Conservation (phyloP, 2,113 vertebrate species). For the Cepphus grylle region DNA sequence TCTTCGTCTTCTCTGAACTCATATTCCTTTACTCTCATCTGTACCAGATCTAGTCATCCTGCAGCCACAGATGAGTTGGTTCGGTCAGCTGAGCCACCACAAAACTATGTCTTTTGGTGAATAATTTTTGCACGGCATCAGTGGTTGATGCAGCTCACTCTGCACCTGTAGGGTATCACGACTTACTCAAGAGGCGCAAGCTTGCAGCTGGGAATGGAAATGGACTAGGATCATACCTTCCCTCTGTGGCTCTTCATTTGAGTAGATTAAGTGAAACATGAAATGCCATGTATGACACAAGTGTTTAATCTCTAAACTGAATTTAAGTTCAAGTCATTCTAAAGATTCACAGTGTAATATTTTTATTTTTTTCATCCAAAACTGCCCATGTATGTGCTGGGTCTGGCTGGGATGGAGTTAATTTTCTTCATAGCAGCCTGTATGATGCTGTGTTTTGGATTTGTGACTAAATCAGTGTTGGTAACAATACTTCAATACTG, state of each 20-base stretch:
- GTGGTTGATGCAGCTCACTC: background rate
- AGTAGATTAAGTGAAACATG: background rate
- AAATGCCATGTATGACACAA: background rate
- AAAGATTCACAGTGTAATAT: background rate
- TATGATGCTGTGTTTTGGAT: background rate
- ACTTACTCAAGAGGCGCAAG: background rate
- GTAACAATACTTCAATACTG: no score
- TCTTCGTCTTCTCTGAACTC: background rate
- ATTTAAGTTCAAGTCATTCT: background rate
- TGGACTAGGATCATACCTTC: background rate
- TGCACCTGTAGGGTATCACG: background rate
- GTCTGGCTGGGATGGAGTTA: background rate
- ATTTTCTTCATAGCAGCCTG: background rate
- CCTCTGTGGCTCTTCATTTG: background rate
- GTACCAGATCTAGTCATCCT: background rate
- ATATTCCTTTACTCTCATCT: background rate
- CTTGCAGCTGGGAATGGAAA: background rate
- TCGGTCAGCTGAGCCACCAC: background rate
- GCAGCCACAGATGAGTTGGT: background rate
- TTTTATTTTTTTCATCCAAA: background rate
- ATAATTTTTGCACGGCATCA: background rate
- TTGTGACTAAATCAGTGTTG: background rate
- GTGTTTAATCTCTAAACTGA: background rate
- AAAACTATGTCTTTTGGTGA: background rate
- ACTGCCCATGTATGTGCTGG: background rate